Percentiles rank a stretch among this genome's conserved stretches.
phyloP scores from a whole-genome alignment of 1,140 invertebrate species.

The Drosophila kikkawai region DNA sequence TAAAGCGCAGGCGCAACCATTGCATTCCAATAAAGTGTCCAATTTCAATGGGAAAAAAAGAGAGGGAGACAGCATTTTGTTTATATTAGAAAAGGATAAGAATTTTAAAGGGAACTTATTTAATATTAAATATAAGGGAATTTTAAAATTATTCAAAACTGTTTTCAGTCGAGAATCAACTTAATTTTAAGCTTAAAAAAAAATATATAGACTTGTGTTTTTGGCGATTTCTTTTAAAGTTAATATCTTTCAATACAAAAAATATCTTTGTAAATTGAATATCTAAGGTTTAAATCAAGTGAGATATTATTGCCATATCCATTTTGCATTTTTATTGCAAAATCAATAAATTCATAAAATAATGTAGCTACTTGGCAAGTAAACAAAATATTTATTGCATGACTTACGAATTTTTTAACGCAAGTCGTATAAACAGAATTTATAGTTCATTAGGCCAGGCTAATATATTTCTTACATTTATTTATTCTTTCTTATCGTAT shows the following conservation, averaged over 20 bases:
- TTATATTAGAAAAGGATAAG: background rate
- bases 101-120: background rate
- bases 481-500: conserved; percentile 22
- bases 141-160: too few relatives aligned
- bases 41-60: background rate
- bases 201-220: too few relatives aligned
- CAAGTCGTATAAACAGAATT: background rate
- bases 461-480: conserved; percentile 1
- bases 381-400: background rate
- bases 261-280: too few relatives aligned
- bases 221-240: too few relatives aligned
- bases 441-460: background rate
- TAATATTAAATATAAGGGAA: too few relatives aligned
- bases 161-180: too few relatives aligned
- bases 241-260: too few relatives aligned
- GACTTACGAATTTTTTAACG: background rate
- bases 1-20: conserved; percentile 14
- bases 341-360: background rate
- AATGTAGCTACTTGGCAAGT: background rate
- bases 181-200: too few relatives aligned
- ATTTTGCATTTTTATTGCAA: background rate
- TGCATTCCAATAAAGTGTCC: background rate
- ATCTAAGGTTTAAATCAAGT: background rate
- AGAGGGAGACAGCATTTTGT: background rate
- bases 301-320: background rate